Conservation (phyloP, 1,140 invertebrate species). For the Listronotus bonariensis region DNA sequence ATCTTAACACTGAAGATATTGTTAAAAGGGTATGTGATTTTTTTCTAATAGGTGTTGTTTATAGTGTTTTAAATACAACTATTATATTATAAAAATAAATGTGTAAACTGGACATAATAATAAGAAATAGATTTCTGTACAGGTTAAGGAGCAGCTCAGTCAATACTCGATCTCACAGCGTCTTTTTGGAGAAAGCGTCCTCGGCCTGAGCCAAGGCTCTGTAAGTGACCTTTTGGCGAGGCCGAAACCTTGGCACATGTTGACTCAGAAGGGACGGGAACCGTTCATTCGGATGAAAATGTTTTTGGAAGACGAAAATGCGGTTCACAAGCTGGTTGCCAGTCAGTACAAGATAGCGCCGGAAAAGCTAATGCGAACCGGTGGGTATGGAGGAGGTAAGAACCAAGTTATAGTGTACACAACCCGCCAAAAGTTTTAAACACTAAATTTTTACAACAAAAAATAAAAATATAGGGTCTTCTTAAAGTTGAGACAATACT, state of each 20-base stretch:
- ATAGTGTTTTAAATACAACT: too few species aligned
- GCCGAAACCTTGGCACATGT: constrained; percentile 97
- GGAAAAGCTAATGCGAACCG: constrained; percentile 93
- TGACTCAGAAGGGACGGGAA: constrained; percentile 95
- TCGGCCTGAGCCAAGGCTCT: constrained; percentile 94
- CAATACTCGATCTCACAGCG: constrained; percentile 99
- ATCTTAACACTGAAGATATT: constrained; percentile 97
- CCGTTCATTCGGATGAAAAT: constrained; percentile 98
- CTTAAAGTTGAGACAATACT: too few species aligned
- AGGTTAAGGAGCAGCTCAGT: constrained; percentile 94
- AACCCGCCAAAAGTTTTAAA: too few species aligned
- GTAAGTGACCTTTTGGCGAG: constrained; percentile 93
- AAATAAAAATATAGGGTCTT: too few species aligned
- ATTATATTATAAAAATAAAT: too few species aligned
- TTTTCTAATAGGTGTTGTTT: not conserved
- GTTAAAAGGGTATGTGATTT: constrained; percentile 73
- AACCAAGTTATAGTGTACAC: too few species aligned
- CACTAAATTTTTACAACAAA: too few species aligned
- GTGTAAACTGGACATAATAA: too few species aligned
- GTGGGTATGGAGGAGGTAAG: constrained; percentile 80
- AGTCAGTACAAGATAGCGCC: constrained; percentile 97
- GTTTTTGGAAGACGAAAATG: constrained; percentile 96
- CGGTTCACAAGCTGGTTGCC: constrained; percentile 93
- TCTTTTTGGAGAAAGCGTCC: constrained; percentile 95
- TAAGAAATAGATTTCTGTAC: not conserved